Evolutionary conservation across 2,797 vertebrate genomes (phyloP).

Genomic region (Ctenopoma kingsleyae): DNA sequence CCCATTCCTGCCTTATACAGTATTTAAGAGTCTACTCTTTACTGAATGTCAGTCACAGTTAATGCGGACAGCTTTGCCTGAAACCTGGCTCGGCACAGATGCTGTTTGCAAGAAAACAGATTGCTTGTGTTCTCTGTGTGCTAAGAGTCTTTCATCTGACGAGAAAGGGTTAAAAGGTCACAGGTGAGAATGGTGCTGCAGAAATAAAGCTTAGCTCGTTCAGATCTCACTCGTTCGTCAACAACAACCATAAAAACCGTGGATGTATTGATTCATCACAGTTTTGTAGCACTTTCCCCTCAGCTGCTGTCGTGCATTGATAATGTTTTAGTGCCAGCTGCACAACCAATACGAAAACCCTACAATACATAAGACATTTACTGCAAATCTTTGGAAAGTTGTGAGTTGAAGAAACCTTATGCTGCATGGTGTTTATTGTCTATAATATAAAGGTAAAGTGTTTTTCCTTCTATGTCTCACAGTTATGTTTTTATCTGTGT

Average conservation of each 20-base stretch:
- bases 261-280: neutral
- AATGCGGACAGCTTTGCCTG: neutral
- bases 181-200: slow-evolving; percentile 13
- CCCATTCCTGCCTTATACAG: neutral
- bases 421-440: neutral
- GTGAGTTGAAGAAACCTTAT: neutral
- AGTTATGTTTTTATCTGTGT: too few relatives aligned
- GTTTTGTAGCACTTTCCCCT: neutral
- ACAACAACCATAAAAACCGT: neutral
- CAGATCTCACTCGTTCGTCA: neutral
- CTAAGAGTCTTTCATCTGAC: rapidly evolving
- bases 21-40: slow-evolving; percentile 25
- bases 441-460: too few relatives aligned
- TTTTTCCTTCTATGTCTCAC: neutral
- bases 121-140: neutral
- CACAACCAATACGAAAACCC: neutral
- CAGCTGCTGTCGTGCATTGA: neutral
- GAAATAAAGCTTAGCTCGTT: slow-evolving; percentile 6
- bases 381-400: neutral
- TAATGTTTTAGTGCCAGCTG: too few relatives aligned
- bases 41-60: slow-evolving; percentile 43
- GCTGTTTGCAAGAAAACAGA: neutral
- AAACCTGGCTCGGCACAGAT: neutral
- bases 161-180: slow-evolving; percentile 16
- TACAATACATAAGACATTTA: too few relatives aligned